Conservation (phyloP, 2,113 vertebrate genomes). For the Cebidichthys violaceus region DNA sequence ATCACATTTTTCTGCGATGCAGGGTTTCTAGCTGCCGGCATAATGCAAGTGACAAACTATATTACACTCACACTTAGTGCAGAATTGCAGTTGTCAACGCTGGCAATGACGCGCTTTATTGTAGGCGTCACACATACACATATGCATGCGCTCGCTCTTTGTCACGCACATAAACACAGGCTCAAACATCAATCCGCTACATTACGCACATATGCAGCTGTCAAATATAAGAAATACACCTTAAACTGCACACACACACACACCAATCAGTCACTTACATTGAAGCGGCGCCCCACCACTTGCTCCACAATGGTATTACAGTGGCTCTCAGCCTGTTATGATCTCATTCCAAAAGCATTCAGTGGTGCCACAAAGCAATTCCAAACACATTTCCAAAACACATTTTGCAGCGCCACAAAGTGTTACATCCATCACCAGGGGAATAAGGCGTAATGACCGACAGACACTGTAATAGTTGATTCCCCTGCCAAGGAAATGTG, state of each 20-base stretch:
- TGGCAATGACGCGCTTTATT: slow-evolving; percentile 16
- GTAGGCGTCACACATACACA: slow-evolving; percentile 21
- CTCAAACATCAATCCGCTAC: slow-evolving; percentile 4
- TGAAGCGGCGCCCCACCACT: slow-evolving; percentile 71
- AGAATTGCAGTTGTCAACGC: slow-evolving; percentile 23
- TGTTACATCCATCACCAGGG: slow-evolving; percentile 79
- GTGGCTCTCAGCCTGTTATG: slow-evolving; percentile 77
- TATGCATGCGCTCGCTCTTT: neutral
- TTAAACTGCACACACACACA: slow-evolving; percentile 4
- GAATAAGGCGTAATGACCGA: slow-evolving; percentile 78
- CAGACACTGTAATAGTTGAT: slow-evolving; percentile 75
- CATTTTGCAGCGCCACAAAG: slow-evolving; percentile 77
- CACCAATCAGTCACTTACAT: slow-evolving; percentile 63
- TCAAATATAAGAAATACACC: slow-evolving; percentile 46
- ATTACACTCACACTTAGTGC: slow-evolving; percentile 39
- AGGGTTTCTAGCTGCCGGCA: slow-evolving; percentile 1
- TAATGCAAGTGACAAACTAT: slow-evolving; percentile 53
- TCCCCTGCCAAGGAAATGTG: slow-evolving; percentile 63
- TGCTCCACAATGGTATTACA: slow-evolving; percentile 75
- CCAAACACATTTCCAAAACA: slow-evolving; percentile 81
- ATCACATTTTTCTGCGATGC: slow-evolving; percentile 17
- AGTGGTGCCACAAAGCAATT: slow-evolving; percentile 79
- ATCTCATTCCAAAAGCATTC: slow-evolving; percentile 79
- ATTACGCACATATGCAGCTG: slow-evolving; percentile 30
- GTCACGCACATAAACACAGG: neutral